These are phyloP conservation scores for Boloria selene DNA, from an alignment of 2,888 invertebrate genomes.

Conservation along the genomic window DNA sequence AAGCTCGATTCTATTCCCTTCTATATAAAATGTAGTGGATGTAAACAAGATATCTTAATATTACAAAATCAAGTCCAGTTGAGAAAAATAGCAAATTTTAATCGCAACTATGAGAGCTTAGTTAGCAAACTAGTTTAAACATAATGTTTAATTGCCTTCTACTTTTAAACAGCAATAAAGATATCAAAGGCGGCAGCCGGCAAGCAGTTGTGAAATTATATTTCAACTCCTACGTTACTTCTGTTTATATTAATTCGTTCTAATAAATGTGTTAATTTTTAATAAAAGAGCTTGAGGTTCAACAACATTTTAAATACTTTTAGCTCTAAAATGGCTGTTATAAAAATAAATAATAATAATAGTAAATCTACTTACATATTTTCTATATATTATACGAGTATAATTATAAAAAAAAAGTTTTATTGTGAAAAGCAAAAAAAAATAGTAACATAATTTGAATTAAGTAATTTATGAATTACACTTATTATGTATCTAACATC, in stretches of 20 bases:
- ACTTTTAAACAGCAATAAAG: constrained; percentile 34
- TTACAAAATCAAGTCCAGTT: neutral
- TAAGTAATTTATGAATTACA: too few relatives aligned
- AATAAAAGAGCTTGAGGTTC: too few relatives aligned
- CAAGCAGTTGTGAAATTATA: constrained; percentile 25
- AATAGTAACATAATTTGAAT: too few relatives aligned
- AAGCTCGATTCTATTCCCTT: too few relatives aligned
- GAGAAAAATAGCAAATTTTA: constrained; percentile 16
- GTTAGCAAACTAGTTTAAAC: constrained; percentile 40
- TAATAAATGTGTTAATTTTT: constrained; percentile 5
- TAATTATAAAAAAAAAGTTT: too few relatives aligned
- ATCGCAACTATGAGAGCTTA: constrained; percentile 17
- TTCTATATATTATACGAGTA: too few relatives aligned
- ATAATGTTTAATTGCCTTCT: constrained; percentile 45
- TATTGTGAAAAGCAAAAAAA: too few relatives aligned
- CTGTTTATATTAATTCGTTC: constrained; percentile 14
- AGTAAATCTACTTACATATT: too few relatives aligned
- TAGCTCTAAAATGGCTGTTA: too few relatives aligned
- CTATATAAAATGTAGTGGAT: neutral
- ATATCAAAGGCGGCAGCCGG: constrained; percentile 26
- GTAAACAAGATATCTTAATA: neutral
- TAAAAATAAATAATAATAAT: too few relatives aligned
- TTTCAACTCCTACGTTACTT: constrained; percentile 20
- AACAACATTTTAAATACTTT: too few relatives aligned
- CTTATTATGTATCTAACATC: too few relatives aligned